A percentile compares a stretch with the other conserved stretches of the same genome.
phyloP scores from a whole-genome alignment of 2,113 vertebrate genomes.

The Thamnophis sirtalis region DNA sequence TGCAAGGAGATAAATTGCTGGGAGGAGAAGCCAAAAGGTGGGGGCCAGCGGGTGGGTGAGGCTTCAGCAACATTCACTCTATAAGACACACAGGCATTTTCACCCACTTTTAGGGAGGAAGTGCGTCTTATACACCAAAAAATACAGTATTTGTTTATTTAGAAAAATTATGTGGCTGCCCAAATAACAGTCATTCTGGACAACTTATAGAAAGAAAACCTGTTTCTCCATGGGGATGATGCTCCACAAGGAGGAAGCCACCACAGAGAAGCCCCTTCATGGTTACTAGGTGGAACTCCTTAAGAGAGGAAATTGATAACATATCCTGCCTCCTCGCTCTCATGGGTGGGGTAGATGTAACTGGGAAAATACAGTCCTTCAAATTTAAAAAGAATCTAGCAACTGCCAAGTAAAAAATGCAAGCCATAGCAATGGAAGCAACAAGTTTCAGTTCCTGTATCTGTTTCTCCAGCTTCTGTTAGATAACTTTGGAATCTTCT shows the following conservation, averaged over 20 bases:
- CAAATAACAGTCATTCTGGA: neutral
- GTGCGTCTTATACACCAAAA: no score
- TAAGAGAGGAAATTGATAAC: neutral
- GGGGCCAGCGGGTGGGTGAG: no score
- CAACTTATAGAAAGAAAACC: neutral
- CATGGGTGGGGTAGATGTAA: neutral
- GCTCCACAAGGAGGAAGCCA: no score
- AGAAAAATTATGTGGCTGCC: neutral
- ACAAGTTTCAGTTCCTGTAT: neutral
- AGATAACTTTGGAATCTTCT: neutral
- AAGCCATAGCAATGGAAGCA: neutral
- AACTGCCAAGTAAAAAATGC: neutral
- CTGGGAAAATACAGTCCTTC: neutral
- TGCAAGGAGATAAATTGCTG: no score
- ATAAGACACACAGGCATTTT: no score
- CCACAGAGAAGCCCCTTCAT: no score
- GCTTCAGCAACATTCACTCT: no score
- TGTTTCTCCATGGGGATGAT: neutral
- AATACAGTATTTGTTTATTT: neutral
- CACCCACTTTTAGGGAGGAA: no score
- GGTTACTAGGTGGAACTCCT: neutral
- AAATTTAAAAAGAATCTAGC: neutral
- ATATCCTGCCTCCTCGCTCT: neutral
- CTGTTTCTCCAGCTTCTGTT: neutral
- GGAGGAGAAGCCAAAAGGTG: no score